Percentiles rank a stretch among this genome's conserved stretches.
These are phyloP conservation scores for Frankliniella intonsa DNA, from an alignment of 2,888 invertebrate genomes.

Conservation along the genomic window DNA sequence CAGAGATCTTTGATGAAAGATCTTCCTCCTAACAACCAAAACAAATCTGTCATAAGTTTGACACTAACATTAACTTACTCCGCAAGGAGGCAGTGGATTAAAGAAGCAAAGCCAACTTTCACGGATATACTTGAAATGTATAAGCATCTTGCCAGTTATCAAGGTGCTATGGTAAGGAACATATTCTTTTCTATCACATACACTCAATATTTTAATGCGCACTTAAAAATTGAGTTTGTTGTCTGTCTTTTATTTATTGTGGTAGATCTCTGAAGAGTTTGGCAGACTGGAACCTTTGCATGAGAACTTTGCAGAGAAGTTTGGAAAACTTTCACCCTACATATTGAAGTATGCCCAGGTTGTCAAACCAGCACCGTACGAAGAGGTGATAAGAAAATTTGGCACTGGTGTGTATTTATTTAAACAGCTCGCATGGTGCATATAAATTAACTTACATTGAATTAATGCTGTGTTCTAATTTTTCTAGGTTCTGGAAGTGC, in stretches of 20 bases:
- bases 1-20: not conserved
- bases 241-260: not conserved
- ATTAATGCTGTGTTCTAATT: not conserved
- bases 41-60: not conserved
- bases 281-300: not conserved
- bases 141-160: not conserved
- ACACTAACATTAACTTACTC: not conserved
- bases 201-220: not conserved
- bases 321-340: not conserved
- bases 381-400: not conserved
- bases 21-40: not conserved
- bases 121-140: not conserved
- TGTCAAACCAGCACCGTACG: not conserved
- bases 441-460: not conserved
- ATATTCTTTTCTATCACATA: not conserved
- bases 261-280: not conserved
- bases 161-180: not conserved
- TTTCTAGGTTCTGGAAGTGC: not conserved
- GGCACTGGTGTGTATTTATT: no score
- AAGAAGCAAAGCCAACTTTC: not conserved
- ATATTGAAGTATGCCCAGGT: not conserved
- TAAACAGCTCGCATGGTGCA: no score
- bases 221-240: not conserved
- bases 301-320: not conserved
- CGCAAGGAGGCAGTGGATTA: slow-evolving; percentile 9